These are phyloP conservation scores for Ennomos erosarius DNA, from an alignment of 2,888 invertebrate genomes.

Conservation along the genomic window DNA sequence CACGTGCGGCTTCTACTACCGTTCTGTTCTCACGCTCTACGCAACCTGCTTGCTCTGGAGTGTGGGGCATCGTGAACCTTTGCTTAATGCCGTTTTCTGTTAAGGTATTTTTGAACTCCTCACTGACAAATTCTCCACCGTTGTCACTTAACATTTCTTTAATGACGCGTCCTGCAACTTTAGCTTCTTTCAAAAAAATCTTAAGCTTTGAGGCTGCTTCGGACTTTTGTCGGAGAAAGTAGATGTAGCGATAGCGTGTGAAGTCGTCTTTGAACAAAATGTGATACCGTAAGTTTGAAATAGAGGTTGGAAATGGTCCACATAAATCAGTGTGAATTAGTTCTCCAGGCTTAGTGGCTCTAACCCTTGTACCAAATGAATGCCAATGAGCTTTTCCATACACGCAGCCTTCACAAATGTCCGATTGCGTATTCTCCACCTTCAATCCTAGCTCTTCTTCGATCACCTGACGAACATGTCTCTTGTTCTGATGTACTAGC, in stretches of 20 bases:
- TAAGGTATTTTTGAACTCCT: conserved; percentile 9
- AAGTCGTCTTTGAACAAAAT: conserved; percentile 3
- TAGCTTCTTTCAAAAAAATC: conserved; percentile 1
- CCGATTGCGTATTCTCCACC: conserved; percentile 1
- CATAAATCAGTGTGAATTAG: background rate
- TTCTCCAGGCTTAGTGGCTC: conserved; percentile 26
- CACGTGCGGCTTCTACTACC: conserved; percentile 21
- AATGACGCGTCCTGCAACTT: conserved; percentile 5
- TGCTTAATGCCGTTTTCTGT: conserved; percentile 12
- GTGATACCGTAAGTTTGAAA: background rate
- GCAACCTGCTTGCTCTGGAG: conserved; percentile 13
- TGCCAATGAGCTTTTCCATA: conserved; percentile 26
- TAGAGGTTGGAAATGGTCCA: conserved; percentile 18
- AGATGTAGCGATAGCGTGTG: conserved; percentile 5
- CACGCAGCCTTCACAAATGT: conserved; percentile 26
- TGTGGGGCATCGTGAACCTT: conserved; percentile 9
- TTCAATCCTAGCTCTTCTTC: conserved; percentile 26
- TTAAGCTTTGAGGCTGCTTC: conserved; percentile 9
- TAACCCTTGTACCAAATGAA: conserved; percentile 25
- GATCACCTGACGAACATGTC: conserved; percentile 25
- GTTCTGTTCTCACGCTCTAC: conserved; percentile 19
- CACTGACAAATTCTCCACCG: conserved; percentile 6
- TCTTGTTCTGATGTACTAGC: conserved; percentile 27
- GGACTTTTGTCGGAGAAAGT: conserved; percentile 9
- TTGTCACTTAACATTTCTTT: conserved; percentile 8